Conservation (phyloP, 2,888 invertebrate genomes). For the Cantharis rustica region DNA sequence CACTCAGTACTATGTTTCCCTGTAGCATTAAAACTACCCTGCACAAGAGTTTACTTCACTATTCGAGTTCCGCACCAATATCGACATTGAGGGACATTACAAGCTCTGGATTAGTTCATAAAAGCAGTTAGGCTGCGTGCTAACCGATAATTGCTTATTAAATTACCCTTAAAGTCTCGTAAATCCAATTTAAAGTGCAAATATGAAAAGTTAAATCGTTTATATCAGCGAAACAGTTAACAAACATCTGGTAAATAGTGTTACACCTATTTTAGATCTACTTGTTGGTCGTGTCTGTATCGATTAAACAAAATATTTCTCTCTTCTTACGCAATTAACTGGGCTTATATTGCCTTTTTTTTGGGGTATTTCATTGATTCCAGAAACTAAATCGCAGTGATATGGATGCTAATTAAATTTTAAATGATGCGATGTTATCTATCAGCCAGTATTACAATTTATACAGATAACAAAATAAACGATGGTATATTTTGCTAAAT, state of each 20-base stretch:
- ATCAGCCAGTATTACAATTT: neutral
- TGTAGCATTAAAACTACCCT: conserved; percentile 21
- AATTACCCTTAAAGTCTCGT: conserved; percentile 43
- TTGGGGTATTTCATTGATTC: neutral
- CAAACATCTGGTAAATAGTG: conserved; percentile 35
- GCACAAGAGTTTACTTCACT: conserved; percentile 24
- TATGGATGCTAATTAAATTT: neutral
- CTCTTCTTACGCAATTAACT: neutral
- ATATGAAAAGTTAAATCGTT: conserved; percentile 41
- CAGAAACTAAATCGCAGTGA: no score
- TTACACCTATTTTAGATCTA: conserved; percentile 32
- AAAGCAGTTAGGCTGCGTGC: conserved; percentile 42
- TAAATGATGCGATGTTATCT: neutral
- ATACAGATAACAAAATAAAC: neutral
- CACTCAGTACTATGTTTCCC: conserved; percentile 11
- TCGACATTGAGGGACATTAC: conserved; percentile 29
- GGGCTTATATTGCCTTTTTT: neutral
- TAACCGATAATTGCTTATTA: conserved; percentile 45
- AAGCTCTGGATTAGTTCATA: conserved; percentile 39
- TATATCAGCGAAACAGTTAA: conserved; percentile 30
- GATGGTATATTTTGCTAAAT: neutral
- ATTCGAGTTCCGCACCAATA: conserved; percentile 24
- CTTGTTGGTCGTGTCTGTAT: conserved; percentile 32
- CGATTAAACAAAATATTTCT: conserved; percentile 12
- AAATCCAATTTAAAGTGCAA: conserved; percentile 41